Conservation (phyloP, 2,888 invertebrate species). For the Phengaris arion region DNA sequence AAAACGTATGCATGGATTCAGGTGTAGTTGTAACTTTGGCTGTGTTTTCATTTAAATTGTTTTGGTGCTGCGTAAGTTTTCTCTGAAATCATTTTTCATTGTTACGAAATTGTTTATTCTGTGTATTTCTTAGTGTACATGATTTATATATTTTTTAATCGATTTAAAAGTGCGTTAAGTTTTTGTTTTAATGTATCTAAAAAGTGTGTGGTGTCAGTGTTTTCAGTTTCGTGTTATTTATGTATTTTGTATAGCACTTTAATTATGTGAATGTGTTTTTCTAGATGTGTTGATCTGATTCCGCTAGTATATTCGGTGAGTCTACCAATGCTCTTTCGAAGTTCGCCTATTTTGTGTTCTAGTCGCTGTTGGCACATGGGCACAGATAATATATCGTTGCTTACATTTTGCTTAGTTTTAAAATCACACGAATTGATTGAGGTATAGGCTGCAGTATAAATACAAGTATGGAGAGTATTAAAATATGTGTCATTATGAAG, state of each 20-base stretch:
- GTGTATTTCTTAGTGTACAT: too few species aligned
- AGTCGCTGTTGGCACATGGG: too few species aligned
- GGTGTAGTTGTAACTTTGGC: background rate
- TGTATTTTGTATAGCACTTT: too few species aligned
- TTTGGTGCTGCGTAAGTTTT: background rate
- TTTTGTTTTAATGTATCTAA: conserved; percentile 5
- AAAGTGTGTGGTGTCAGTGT: background rate
- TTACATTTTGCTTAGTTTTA: background rate
- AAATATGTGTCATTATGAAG: background rate
- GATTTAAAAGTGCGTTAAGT: background rate
- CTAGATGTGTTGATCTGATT: too few species aligned
- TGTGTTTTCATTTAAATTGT: background rate
- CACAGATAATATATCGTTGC: background rate
- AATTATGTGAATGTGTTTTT: too few species aligned
- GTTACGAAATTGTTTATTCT: background rate
- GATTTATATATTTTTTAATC: background rate
- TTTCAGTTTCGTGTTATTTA: too few species aligned
- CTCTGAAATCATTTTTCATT: background rate
- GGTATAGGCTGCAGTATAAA: background rate
- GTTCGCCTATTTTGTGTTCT: too few species aligned
- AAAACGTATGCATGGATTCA: background rate
- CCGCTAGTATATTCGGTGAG: background rate
- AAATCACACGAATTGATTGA: background rate
- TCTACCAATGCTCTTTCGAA: background rate
- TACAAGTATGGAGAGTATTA: background rate